phyloP scores from a whole-genome alignment of 2,797 vertebrate species.

The Sebastes melanostomus region DNA sequence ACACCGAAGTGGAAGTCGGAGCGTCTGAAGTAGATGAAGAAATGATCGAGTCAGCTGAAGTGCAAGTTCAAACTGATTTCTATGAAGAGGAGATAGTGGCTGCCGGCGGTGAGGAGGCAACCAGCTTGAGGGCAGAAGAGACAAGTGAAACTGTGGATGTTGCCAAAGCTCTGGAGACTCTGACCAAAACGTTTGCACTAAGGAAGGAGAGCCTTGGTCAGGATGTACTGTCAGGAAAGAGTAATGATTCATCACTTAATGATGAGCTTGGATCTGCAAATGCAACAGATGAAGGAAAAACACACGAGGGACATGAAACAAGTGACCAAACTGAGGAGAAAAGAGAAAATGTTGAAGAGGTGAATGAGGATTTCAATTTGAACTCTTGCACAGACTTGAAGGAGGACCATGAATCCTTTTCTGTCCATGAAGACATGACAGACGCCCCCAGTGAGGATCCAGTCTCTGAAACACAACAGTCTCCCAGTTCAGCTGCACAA shows the following conservation, averaged over 20 bases:
- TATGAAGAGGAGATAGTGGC: constrained; percentile 67
- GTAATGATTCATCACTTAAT: background rate
- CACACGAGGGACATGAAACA: constrained; percentile 11
- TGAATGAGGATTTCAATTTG: background rate
- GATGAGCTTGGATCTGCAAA: constrained; percentile 13
- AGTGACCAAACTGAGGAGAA: constrained; percentile 3
- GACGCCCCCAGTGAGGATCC: constrained; percentile 4
- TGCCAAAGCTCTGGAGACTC: constrained; percentile 65
- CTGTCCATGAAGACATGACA: background rate
- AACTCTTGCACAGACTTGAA: background rate
- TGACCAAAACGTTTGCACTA: constrained; percentile 65
- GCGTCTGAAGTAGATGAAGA: constrained; percentile 47
- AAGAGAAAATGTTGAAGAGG: constrained; percentile 1
- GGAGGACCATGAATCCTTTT: background rate
- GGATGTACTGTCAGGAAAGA: constrained; percentile 20
- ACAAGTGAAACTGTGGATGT: constrained; percentile 43
- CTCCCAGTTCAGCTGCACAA: background rate
- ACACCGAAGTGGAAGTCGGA: constrained; percentile 76
- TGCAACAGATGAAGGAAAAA: background rate
- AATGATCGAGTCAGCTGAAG: constrained; percentile 36
- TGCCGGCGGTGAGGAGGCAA: constrained; percentile 21
- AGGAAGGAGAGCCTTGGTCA: constrained; percentile 54
- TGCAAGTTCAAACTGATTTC: constrained; percentile 55
- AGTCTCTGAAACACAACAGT: background rate
- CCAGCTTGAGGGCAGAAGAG: constrained; percentile 21